Conservation (phyloP, 2,113 vertebrate species). For the Cyprinus carpio region DNA sequence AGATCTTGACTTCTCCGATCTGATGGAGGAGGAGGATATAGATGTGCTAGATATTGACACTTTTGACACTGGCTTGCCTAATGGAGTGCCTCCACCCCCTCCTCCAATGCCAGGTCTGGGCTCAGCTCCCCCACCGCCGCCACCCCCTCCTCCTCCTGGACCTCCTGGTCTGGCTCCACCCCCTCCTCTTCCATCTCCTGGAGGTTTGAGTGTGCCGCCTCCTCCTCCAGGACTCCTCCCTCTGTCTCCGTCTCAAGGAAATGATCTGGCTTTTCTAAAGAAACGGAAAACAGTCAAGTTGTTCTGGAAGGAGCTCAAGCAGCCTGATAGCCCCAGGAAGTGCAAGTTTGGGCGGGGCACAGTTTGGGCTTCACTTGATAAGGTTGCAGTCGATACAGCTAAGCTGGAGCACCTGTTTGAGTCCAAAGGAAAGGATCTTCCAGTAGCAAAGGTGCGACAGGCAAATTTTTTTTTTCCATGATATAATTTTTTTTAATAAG, state of each 20-base stretch:
- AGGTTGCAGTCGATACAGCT: constrained; percentile 80
- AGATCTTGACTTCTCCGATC: constrained; percentile 95
- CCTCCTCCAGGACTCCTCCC: constrained; percentile 44
- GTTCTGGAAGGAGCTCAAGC: constrained; percentile 95
- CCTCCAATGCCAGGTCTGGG: constrained; percentile 57
- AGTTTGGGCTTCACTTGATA: constrained; percentile 90
- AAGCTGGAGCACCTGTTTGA: constrained; percentile 93
- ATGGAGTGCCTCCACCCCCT: constrained; percentile 63
- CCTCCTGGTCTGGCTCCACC: constrained; percentile 37
- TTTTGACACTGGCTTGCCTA: constrained; percentile 61
- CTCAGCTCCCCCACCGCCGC: constrained; percentile 51
- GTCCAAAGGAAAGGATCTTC: constrained; percentile 87
- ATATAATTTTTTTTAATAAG: background rate
- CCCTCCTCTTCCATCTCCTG: constrained; percentile 55
- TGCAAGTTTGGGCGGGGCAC: constrained; percentile 83
- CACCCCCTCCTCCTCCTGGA: constrained; percentile 66
- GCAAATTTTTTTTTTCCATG: too few relatives aligned
- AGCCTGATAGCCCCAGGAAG: constrained; percentile 67
- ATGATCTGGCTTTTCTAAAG: constrained; percentile 65
- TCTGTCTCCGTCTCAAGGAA: background rate
- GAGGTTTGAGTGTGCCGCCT: constrained; percentile 22
- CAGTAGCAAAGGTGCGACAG: constrained; percentile 82
- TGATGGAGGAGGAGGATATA: constrained; percentile 90
- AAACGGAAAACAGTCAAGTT: constrained; percentile 94
- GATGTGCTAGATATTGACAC: constrained; percentile 81